Conservation (phyloP, 2,113 vertebrate genomes). For the Percopsis transmontana region DNA sequence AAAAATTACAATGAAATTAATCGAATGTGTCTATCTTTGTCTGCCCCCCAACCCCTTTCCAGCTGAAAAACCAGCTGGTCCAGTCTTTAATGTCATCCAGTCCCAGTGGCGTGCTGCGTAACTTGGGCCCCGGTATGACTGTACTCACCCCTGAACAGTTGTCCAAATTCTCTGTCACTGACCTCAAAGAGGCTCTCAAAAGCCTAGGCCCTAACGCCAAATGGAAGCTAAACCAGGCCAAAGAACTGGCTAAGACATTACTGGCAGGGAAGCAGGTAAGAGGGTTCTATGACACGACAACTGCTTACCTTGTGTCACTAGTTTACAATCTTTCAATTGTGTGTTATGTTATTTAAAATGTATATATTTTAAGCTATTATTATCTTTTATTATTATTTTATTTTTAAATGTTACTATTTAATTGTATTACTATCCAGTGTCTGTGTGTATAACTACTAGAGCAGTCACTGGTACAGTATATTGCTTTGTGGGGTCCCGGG, state of each 20-base stretch:
- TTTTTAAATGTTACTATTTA: too few relatives aligned
- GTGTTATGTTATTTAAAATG: too few relatives aligned
- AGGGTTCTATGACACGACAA: not conserved
- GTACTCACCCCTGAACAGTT: constrained; percentile 52
- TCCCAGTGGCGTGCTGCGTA: not conserved
- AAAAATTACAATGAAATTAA: too few relatives aligned
- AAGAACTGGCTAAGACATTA: constrained; percentile 44
- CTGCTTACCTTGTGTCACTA: too few relatives aligned
- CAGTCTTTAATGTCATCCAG: constrained; percentile 28
- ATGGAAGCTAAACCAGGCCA: constrained; percentile 51
- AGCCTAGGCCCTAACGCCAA: constrained; percentile 19
- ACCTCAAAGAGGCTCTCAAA: constrained; percentile 37
- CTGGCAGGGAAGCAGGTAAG: constrained; percentile 49
- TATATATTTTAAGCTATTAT: too few relatives aligned
- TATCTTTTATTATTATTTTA: too few relatives aligned
- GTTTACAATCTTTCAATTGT: too few relatives aligned
- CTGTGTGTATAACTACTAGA: too few relatives aligned
- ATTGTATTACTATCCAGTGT: too few relatives aligned
- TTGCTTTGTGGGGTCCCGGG: not conserved
- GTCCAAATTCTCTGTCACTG: not conserved
- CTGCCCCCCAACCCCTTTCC: not conserved
- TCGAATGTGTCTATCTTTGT: not conserved
- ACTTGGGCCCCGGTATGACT: constrained; percentile 35
- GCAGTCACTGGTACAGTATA: too few relatives aligned
- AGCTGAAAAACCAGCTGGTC: constrained; percentile 65